Evolutionary conservation across 2,888 invertebrate genomes (phyloP).

Genomic region (Marasmarcha lunaedactyla): DNA sequence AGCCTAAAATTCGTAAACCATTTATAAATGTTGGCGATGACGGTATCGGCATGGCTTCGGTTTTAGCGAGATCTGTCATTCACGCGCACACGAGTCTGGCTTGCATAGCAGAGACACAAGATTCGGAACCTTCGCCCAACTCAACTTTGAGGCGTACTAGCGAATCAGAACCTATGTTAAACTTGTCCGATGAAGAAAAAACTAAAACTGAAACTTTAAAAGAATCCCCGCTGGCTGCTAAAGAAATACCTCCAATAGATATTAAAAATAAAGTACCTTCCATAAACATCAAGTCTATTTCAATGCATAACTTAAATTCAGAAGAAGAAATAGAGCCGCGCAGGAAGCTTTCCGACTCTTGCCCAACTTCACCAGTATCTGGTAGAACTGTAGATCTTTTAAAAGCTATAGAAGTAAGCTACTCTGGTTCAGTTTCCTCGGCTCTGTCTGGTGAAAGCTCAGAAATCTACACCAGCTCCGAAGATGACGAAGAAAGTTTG

Average conservation of each 20-base stretch:
- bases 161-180: constrained; percentile 49
- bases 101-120: constrained; percentile 68
- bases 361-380: constrained; percentile 50
- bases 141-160: constrained; percentile 48
- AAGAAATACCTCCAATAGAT: constrained; percentile 11
- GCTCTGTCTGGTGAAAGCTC: constrained; percentile 57
- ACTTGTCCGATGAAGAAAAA: constrained; percentile 32
- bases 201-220: constrained; percentile 9
- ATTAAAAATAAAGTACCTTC: constrained; percentile 30
- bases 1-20: constrained; percentile 42
- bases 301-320: constrained; percentile 43
- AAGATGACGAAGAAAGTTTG: constrained; percentile 56
- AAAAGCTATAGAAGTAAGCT: constrained; percentile 42
- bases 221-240: constrained; percentile 12
- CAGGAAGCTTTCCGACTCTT: constrained; percentile 53
- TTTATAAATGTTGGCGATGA: constrained; percentile 48
- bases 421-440: constrained; percentile 53
- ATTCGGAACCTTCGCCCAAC: constrained; percentile 52
- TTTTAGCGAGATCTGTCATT: constrained; percentile 75
- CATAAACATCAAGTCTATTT: constrained; percentile 33
- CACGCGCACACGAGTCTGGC: constrained; percentile 70
- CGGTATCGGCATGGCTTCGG: constrained; percentile 74
- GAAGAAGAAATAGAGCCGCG: constrained; percentile 22
- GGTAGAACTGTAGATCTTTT: constrained; percentile 43
- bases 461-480: constrained; percentile 49